Evolutionary conservation across 2,888 invertebrate genomes (phyloP).

Genomic region (Scaptomyza caliginosa): DNA sequence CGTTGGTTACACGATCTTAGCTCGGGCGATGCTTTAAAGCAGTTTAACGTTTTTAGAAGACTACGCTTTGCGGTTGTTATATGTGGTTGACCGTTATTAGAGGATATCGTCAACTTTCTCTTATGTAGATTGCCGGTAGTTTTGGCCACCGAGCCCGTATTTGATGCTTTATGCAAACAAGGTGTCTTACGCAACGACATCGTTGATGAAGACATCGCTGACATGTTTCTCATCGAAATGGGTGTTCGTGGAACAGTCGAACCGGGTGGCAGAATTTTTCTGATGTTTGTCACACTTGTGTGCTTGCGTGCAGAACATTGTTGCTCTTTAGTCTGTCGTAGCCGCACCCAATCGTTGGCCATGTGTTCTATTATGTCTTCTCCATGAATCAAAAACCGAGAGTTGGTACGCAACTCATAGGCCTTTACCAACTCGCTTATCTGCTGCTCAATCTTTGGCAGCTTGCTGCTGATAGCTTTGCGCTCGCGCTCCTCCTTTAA

Average conservation of each 20-base stretch:
- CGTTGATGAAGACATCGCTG: slow-evolving; percentile 53
- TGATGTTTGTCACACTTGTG: slow-evolving; percentile 17
- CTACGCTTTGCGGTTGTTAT: slow-evolving; percentile 79
- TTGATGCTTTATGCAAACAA: slow-evolving; percentile 43
- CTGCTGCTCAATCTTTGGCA: too few relatives aligned
- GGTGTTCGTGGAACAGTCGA: slow-evolving; percentile 65
- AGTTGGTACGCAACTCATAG: slow-evolving; percentile 86
- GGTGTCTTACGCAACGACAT: slow-evolving; percentile 72
- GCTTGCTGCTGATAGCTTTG: too few relatives aligned
- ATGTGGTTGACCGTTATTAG: slow-evolving; percentile 32
- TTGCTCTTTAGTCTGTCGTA: slow-evolving; percentile 81
- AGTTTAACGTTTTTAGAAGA: slow-evolving; percentile 68
- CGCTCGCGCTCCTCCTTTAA: too few relatives aligned
- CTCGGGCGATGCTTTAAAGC: slow-evolving; percentile 59
- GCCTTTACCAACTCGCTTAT: slow-evolving; percentile 85
- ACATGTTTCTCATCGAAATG: slow-evolving; percentile 69
- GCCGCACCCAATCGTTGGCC: slow-evolving; percentile 86
- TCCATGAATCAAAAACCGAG: slow-evolving; percentile 87
- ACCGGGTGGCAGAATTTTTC: slow-evolving; percentile 51
- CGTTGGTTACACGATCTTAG: slow-evolving; percentile 29
- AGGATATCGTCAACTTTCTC: slow-evolving; percentile 54
- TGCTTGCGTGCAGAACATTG: slow-evolving; percentile 84
- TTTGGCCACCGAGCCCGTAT: slow-evolving; percentile 38
- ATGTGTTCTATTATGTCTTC: slow-evolving; percentile 87
- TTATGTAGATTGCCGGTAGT: slow-evolving; percentile 68